phyloP scores from a whole-genome alignment of 2,888 invertebrate genomes.

The Chironomus riparius region DNA sequence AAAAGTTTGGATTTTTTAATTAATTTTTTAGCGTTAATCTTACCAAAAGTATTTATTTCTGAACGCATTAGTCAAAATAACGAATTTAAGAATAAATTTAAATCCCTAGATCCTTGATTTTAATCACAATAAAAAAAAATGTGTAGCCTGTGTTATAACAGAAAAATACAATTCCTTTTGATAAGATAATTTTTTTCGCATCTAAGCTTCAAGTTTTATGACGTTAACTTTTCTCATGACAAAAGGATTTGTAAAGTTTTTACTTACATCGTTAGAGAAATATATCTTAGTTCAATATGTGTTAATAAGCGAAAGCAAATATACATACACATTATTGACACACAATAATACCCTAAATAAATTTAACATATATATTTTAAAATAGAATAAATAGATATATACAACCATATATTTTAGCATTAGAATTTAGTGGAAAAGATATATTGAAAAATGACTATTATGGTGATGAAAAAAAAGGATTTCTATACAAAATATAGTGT shows the following conservation, averaged over 20 bases:
- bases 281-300: no score
- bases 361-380: no score
- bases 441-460: neutral
- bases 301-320: no score
- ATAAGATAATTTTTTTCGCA: no score
- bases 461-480: slow-evolving; percentile 2
- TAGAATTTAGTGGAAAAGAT: neutral
- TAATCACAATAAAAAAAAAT: neutral
- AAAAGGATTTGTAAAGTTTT: no score
- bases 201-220: no score
- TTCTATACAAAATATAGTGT: neutral
- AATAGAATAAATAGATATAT: no score
- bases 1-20: neutral
- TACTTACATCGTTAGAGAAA: no score
- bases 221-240: no score
- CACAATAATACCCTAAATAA: no score
- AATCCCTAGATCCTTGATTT: neutral
- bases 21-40: neutral
- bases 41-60: neutral
- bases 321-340: no score
- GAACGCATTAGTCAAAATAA: neutral
- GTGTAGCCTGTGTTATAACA: neutral
- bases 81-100: neutral
- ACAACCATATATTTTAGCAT: neutral
- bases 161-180: no score